phyloP scores from a whole-genome alignment of 1,140 invertebrate species.

The Bilobella aurantiaca region DNA sequence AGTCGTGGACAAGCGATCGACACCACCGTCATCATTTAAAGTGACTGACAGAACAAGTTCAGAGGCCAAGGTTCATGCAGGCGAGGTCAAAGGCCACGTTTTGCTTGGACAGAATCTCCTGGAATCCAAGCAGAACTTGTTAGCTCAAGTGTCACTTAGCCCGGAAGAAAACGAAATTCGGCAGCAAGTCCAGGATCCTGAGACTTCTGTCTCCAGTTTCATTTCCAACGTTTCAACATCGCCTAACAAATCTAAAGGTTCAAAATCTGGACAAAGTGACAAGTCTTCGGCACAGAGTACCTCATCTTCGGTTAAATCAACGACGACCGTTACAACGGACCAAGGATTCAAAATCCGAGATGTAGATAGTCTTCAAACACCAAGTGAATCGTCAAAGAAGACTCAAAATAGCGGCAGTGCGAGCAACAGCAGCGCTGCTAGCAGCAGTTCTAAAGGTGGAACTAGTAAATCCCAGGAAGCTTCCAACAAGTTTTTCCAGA shows the following conservation, averaged over 20 bases:
- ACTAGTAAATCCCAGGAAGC: too few species aligned
- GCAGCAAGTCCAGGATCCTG: conserved; percentile 5
- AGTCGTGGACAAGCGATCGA: too few species aligned
- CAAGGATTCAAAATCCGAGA: not conserved
- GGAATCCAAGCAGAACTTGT: conserved; percentile 28
- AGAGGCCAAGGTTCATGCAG: not conserved
- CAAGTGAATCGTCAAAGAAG: too few species aligned
- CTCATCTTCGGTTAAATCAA: not conserved
- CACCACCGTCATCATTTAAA: too few species aligned
- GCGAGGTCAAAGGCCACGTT: not conserved
- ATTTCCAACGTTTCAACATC: conserved; percentile 9
- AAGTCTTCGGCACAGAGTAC: not conserved
- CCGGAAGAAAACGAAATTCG: conserved; percentile 20
- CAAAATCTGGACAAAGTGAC: not conserved
- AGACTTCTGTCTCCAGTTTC: not conserved
- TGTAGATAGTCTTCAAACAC: not conserved
- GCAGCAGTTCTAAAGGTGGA: too few species aligned
- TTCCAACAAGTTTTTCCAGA: too few species aligned
- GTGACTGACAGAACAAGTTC: not conserved
- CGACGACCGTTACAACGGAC: conserved; percentile 1
- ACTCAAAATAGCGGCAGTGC: too few species aligned
- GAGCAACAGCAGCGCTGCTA: not conserved
- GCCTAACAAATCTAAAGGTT: not conserved
- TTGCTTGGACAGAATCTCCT: conserved; percentile 19
- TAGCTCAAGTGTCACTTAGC: conserved; percentile 25